phyloP scores from a whole-genome alignment of 2,888 invertebrate genomes.

The Agrotis segetum region DNA sequence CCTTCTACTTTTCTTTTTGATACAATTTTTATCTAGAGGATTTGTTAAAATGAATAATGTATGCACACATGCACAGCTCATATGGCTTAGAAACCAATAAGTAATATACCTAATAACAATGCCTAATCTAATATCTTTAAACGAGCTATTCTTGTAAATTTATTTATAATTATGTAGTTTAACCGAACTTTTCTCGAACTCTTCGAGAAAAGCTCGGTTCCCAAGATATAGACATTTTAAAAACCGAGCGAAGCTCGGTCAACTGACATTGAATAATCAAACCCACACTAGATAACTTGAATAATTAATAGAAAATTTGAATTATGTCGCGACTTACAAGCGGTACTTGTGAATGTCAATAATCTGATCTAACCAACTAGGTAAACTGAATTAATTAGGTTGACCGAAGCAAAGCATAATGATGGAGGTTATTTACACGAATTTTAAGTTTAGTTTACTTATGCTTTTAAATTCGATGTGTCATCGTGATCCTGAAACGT shows the following conservation, averaged over 20 bases:
- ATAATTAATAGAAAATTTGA: constrained; percentile 19
- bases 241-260: neutral
- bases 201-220: no score
- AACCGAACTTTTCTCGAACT: no score
- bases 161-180: no score
- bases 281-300: constrained; percentile 11
- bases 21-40: neutral
- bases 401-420: constrained; percentile 11
- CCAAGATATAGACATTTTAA: no score
- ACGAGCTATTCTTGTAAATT: no score
- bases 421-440: constrained; percentile 9
- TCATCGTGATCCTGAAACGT: no score
- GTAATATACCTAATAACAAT: no score
- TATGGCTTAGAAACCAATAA: no score
- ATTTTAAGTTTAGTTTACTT: neutral
- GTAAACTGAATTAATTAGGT: constrained; percentile 41
- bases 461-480: no score
- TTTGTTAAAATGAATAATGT: neutral
- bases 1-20: no score
- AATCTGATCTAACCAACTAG: constrained; percentile 27
- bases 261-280: neutral
- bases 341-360: constrained; percentile 33
- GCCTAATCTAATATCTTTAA: no score
- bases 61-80: neutral
- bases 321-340: constrained; percentile 26